A percentile compares a stretch with the other conserved stretches of the same genome.
Evolutionary conservation across 2,888 invertebrate species (phyloP).

Genomic region (Amiota communis): DNA sequence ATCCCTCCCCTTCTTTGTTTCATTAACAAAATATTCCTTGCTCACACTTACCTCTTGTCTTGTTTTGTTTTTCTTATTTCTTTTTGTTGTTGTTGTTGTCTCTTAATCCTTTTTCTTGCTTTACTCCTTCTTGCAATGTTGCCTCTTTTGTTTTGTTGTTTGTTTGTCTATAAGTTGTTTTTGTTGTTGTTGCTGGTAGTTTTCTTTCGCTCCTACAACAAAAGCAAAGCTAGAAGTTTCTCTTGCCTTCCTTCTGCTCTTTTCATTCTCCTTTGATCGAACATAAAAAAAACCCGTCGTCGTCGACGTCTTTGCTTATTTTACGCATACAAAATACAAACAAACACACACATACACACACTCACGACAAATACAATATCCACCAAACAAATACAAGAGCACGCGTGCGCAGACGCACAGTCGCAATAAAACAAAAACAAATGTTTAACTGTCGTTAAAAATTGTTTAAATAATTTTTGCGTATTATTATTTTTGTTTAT

Average conservation of each 20-base stretch:
- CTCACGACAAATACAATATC: neutral
- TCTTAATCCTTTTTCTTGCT: too few relatives aligned
- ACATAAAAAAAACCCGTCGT: neutral
- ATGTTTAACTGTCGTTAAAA: constrained; percentile 9
- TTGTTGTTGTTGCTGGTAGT: neutral
- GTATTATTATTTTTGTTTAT: neutral
- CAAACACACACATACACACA: neutral
- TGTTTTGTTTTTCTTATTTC: neutral
- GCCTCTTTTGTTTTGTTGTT: neutral
- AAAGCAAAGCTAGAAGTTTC: neutral
- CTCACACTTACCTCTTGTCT: neutral
- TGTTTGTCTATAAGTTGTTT: neutral
- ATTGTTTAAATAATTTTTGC: constrained; percentile 29
- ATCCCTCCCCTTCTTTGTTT: neutral
- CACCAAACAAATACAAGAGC: neutral
- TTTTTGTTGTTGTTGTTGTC: neutral
- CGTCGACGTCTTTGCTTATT: neutral
- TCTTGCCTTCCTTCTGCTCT: neutral
- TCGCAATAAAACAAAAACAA: constrained; percentile 12
- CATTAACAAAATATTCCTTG: neutral
- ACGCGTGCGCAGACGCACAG: constrained; percentile 17
- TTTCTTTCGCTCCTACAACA: constrained; percentile 2
- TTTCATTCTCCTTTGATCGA: neutral
- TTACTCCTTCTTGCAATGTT: too few relatives aligned
- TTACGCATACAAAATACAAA: neutral